Percentiles rank a stretch among this genome's conserved stretches.
Conservation (phyloP, 2,113 vertebrate species). For the Neopipo cinnamomea region DNA sequence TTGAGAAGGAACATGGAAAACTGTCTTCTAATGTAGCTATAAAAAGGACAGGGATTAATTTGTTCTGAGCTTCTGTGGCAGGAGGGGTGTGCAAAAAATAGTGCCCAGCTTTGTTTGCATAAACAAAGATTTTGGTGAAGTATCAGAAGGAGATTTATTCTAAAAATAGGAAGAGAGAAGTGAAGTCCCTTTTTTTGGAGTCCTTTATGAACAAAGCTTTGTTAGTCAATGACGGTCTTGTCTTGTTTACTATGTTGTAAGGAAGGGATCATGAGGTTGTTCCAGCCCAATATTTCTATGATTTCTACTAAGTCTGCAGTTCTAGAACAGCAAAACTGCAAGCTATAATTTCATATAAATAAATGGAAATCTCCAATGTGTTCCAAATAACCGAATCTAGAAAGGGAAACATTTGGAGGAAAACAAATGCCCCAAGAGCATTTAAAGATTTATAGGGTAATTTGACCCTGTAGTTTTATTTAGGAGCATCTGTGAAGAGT, state of each 20-base stretch:
- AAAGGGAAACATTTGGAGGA: background rate
- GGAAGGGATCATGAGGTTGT: background rate
- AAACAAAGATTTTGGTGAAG: conserved; percentile 12
- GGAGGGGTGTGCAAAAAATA: background rate
- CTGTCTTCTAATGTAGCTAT: background rate
- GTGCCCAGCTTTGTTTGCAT: background rate
- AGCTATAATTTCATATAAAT: background rate
- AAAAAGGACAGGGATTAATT: background rate
- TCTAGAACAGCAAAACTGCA: background rate
- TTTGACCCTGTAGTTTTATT: background rate
- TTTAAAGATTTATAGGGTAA: background rate
- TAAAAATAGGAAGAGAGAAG: background rate
- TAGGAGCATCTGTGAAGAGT: background rate
- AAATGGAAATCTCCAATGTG: background rate
- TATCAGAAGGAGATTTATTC: conserved; percentile 2
- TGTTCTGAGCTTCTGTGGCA: background rate
- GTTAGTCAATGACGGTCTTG: background rate
- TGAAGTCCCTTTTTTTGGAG: background rate
- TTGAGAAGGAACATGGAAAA: background rate
- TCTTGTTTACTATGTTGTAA: background rate
- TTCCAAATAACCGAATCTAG: background rate
- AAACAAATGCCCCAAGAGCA: background rate
- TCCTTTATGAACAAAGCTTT: background rate
- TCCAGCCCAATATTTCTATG: background rate
- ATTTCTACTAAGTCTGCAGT: background rate